A percentile compares a stretch with the other conserved stretches of the same genome.
Evolutionary conservation across 2,797 vertebrate genomes (phyloP).

Genomic region (Nyctibius grandis): DNA sequence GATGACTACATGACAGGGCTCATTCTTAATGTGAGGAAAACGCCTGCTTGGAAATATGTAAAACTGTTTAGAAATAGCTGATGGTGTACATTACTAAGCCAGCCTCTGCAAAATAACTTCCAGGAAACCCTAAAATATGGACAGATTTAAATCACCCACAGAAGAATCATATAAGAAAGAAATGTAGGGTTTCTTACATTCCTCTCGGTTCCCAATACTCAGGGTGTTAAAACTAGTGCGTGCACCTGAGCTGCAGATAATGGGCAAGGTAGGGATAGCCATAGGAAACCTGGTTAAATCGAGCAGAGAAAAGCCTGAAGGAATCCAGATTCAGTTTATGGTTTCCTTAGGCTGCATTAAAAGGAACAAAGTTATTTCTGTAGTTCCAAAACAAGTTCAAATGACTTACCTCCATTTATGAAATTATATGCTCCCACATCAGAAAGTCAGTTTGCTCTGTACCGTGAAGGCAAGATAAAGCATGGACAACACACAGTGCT

Average conservation of each 20-base stretch:
- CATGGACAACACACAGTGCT: background rate
- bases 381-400: background rate
- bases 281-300: background rate
- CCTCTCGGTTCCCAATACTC: background rate
- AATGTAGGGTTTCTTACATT: background rate
- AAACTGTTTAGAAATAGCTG: background rate
- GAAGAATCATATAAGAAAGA: background rate
- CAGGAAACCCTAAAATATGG: background rate
- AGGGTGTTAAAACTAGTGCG: background rate
- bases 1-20: slow-evolving; percentile 54
- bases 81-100: background rate
- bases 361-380: background rate
- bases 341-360: background rate
- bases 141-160: background rate
- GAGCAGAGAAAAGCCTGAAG: background rate
- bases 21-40: background rate
- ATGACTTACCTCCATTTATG: background rate
- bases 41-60: background rate
- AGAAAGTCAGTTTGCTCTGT: background rate
- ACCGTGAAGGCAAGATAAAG: background rate
- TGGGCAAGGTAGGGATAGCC: background rate
- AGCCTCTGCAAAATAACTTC: background rate
- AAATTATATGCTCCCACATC: background rate
- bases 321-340: background rate
- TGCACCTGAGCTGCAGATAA: background rate